Percentiles rank a stretch among this genome's conserved stretches.
Evolutionary conservation across 1,140 invertebrate genomes (phyloP).

Genomic region (Vollenhovia emeryi): DNA sequence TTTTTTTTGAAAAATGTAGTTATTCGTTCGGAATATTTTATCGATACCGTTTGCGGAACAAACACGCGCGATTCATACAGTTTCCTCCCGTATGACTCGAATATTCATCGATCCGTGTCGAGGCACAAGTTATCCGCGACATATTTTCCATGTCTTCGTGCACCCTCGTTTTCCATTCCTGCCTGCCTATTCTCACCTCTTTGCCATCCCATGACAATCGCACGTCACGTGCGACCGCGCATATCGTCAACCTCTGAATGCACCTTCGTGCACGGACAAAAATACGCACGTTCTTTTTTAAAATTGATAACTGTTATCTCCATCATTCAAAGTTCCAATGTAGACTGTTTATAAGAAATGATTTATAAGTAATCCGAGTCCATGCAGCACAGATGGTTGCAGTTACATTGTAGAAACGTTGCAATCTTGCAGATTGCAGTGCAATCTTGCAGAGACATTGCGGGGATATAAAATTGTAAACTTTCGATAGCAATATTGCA

Average conservation of each 20-base stretch:
- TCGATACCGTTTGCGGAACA: neutral
- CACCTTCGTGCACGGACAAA: conserved; percentile 7
- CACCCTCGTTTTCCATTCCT: neutral
- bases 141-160: conserved; percentile 56
- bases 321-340: neutral
- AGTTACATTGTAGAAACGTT: too few relatives aligned
- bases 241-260: conserved; percentile 53
- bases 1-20: neutral
- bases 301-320: neutral
- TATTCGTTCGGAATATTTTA: neutral
- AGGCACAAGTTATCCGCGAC: conserved; percentile 60
- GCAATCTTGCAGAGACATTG: too few relatives aligned
- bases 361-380: too few relatives aligned
- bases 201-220: conserved; percentile 14
- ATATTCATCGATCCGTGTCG: conserved; percentile 63
- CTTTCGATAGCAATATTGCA: too few relatives aligned
- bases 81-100: conserved; percentile 10
- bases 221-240: conserved; percentile 52
- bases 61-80: conserved; percentile 12
- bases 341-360: too few relatives aligned
- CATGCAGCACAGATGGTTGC: too few relatives aligned
- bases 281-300: conserved; percentile 48
- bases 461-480: too few relatives aligned
- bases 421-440: too few relatives aligned
- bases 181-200: neutral